Conservation (phyloP, 2,797 vertebrate species). For the Mallotus villosus region DNA sequence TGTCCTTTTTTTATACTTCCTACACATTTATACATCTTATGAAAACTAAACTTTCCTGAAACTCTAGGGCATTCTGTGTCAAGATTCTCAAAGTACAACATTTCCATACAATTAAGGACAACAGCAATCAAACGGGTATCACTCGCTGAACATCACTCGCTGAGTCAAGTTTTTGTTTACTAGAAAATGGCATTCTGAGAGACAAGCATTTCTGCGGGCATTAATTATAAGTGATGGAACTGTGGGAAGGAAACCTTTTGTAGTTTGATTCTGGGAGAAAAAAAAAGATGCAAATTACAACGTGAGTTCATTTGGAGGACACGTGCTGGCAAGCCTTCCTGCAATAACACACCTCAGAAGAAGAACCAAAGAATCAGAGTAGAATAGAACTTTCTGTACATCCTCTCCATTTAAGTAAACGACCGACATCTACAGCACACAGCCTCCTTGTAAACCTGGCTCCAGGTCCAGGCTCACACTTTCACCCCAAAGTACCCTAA, state of each 20-base stretch:
- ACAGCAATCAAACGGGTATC: neutral
- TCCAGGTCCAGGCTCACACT: too few relatives aligned
- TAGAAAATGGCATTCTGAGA: neutral
- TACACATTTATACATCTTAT: too few relatives aligned
- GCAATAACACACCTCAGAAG: conserved; percentile 10
- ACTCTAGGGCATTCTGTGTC: neutral
- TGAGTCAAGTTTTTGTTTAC: conserved; percentile 23
- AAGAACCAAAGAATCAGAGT: too few relatives aligned
- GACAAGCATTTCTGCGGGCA: conserved; percentile 13
- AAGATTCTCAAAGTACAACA: neutral
- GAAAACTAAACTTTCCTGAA: neutral
- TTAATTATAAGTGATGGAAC: conserved; percentile 19
- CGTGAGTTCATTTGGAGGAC: conserved; percentile 18
- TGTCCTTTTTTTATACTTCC: too few relatives aligned
- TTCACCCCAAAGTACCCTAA: too few relatives aligned
- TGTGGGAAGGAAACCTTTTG: conserved; percentile 26
- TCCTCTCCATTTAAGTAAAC: too few relatives aligned
- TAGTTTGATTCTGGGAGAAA: conserved; percentile 7
- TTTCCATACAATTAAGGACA: neutral
- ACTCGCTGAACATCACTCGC: too few relatives aligned
- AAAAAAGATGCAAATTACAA: conserved; percentile 4
- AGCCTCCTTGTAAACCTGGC: too few relatives aligned
- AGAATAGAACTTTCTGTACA: too few relatives aligned
- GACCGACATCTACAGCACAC: too few relatives aligned
- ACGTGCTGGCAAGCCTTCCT: conserved; percentile 9